These are phyloP conservation scores for Odocoileus hemionus DNA, from an alignment of 2,113 vertebrate genomes.

Conservation along the genomic window DNA sequence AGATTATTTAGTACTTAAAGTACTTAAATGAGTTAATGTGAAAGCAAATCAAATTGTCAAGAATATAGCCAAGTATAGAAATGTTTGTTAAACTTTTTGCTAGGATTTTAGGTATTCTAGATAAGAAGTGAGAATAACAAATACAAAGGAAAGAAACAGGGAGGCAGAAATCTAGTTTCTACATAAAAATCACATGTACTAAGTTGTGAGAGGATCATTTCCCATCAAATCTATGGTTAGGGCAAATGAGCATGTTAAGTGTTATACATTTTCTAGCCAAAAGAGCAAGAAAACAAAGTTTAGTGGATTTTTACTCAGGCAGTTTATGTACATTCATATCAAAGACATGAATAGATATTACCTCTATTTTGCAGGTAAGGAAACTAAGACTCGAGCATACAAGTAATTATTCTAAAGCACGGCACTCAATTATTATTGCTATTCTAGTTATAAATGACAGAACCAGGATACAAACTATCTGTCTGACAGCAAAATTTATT, in stretches of 20 bases:
- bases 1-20: not conserved
- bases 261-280: not conserved
- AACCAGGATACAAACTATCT: not conserved
- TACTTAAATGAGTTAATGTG: not conserved
- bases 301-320: not conserved
- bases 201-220: not conserved
- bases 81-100: not conserved
- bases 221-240: not conserved
- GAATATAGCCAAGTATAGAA: not conserved
- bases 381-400: not conserved
- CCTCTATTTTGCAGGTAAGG: not conserved
- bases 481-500: not conserved
- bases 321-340: not conserved
- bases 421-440: not conserved
- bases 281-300: not conserved
- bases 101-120: not conserved
- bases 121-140: not conserved
- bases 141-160: not conserved
- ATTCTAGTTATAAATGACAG: not conserved
- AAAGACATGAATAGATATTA: not conserved
- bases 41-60: not conserved
- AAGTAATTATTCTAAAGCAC: not conserved
- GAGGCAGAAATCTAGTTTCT: not conserved
- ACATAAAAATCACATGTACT: not conserved
- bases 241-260: not conserved